phyloP scores from a whole-genome alignment of 2,113 vertebrate genomes.

The Pavo muticus region DNA sequence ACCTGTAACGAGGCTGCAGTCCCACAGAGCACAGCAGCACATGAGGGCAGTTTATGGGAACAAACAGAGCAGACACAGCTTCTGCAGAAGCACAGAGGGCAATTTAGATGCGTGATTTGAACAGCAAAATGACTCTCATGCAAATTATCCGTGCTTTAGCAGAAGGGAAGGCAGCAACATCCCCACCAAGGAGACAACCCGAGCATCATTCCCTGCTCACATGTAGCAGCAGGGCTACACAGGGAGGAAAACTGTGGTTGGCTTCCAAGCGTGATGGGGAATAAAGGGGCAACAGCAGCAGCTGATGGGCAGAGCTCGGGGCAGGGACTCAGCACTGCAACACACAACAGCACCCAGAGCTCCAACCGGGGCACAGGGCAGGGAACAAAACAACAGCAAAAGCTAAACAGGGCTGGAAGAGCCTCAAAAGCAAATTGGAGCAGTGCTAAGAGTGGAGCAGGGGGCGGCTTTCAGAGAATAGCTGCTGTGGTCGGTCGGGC shows the following conservation, averaged over 20 bases:
- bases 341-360: neutral
- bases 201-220: neutral
- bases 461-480: neutral
- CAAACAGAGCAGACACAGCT: rapidly evolving
- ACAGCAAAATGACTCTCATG: rapidly evolving
- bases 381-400: neutral
- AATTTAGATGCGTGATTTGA: neutral
- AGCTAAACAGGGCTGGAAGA: neutral
- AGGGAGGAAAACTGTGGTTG: neutral
- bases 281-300: neutral
- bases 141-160: rapidly evolving
- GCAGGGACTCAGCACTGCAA: neutral
- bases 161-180: neutral
- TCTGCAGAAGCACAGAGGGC: rapidly evolving
- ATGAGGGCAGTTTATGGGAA: neutral
- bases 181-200: neutral
- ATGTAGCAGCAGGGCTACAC: rapidly evolving
- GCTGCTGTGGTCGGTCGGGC: neutral
- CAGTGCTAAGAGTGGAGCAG: neutral
- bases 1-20: neutral
- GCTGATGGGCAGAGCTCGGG: neutral
- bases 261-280: neutral
- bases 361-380: neutral
- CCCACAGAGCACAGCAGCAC: neutral
- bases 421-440: conserved; percentile 11